Base-by-base conservation (phyloP, 2,797 vertebrate genomes). In the Chelon auratus region DNA sequence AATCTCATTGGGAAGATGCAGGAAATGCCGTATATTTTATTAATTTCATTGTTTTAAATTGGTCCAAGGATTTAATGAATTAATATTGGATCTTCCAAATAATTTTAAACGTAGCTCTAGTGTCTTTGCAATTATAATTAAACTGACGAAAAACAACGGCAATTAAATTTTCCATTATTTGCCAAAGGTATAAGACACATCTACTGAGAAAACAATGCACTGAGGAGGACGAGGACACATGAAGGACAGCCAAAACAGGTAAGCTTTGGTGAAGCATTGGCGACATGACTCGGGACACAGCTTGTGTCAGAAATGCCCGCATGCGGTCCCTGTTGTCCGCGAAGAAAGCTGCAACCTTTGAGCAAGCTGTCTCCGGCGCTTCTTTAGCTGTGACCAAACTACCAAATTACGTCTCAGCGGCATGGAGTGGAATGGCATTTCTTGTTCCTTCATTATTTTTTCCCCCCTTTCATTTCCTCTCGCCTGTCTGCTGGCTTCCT, bases 381-480 rank as follows among this genome's bases (percentile, higher is more conserved):
- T 74, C 14, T 68, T 50, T 15, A 33, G 48, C 58, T 61, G 48
- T 66, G 36, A 77, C 39, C 40, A 67, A 56, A 69, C 56, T 26
- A 33, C 18, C 4, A 14, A n/a, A 74, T 8, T 12, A 54, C 18
- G 42, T 42, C 36, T 51, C 42, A 0, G 14, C 62, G 15, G 58
- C 36, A 39, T 51, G 63, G 10, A 40, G 20, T 26, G 39, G 37
- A 53, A 71, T 77, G 69, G 67, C 62, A 88, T 74, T 50, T 75
- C 20, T 54, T 59, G 20, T 58, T 70, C 51, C 72, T 68, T 86
- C 57, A 84, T 80, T 71, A 68, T 78, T 80, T 75, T 62, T 54
- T 8, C 30, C 30, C 30, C 52, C 47, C 74, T 80, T 78, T 75
- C 55, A 63, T 84, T 76, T 84, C 76, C 68, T 74, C 56, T 73